Base-by-base conservation (phyloP, 1,140 invertebrate genomes). In the Papilio dardanus region DNA sequence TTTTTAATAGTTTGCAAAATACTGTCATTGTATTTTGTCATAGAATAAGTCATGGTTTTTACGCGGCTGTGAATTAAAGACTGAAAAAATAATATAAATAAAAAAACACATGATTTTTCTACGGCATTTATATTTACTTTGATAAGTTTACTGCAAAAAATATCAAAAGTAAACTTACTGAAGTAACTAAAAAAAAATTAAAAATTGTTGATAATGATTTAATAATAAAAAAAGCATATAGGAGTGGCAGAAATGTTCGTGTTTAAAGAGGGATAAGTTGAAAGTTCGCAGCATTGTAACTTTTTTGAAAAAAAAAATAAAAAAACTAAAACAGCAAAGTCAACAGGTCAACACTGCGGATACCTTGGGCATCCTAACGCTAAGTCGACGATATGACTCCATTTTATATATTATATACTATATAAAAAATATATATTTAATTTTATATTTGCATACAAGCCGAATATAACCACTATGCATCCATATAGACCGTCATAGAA, bases 301-400 rank as follows among this genome's bases (percentile, higher is more conserved):
- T 42, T 77, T 87, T 89, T 69, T n/a, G n/a, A 92, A 85, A 88
- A 91, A 91, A 88, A 90, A 92, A 90, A 86, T 84, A 80, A 83
- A 80, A 80, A 83, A 77, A 76, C 78, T 79, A 82, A 77, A 83
- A 81, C 81, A 87, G 81, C 83, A 88, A 84, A 86, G 82, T 87
- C 89, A 87, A 87, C 88, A 90, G 86, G 85, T 88, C 91, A 87
- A 88, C 91, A 90, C 88, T 82, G 81, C 89, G 88, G 86, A 90
- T 88, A 89, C 87, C 86, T 91, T 93, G 92, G 92, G 90, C 90
- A 92, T 93, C 92, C 91, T 89, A 80, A 93, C 89, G 90, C 87
- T 92, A 92, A 92, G 91, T 88, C 83, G 80, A 86, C 83, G 86
- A 88, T 87, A 85, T 81, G 85, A 88, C 86, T 88, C 85, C 86